Evolutionary conservation across 2,113 vertebrate species (phyloP), one percentile per base, ranked within the genome.

Genomic region (Romanogobio albipinnatus): DNA sequence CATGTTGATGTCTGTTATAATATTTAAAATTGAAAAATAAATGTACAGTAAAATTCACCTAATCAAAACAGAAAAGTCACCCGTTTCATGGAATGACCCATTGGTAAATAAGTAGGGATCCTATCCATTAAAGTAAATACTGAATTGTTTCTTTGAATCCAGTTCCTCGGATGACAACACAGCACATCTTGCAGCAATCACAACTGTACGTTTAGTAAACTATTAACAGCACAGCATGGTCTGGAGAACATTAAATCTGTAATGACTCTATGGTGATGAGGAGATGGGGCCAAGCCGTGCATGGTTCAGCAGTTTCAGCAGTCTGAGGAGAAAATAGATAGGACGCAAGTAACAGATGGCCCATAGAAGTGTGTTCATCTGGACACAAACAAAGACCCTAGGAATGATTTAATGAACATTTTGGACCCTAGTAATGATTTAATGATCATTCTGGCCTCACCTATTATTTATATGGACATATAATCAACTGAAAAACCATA

Each of bases 401-500:
- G 82, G 29, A 90, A 74, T 92, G 91, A 92, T 92, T 93, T 91
- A 92, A 93, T 90, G 91, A 92, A 91, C 79, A 76, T 91, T 92
- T 90, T 86, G 87, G 89, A 92, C 92, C 92, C 89, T 24, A 58
- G 74, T 76, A 45, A 91, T 92, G 91, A 92, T 92, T 93, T 92
- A 92, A 94, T 91, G 92, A 92, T 92, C 84, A 84, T 92, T 93
- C 90, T 89, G 90, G 90, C 91, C 92, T 92, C 89, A 86, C 86
- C 62, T 86, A 90, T 93, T 92, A 92, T 94, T 94, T 93, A 87
- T 93, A 92, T 88, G 90, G 91, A 87, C 90, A 91, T 86, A 92
- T 92, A 92, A 95, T 93, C 92, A 92, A 93, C 91, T 92, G 92
- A 91, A 92, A 91, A 87, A 88, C 80, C 84, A 84, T 91, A 83